Percentiles rank a stretch among this genome's conserved stretches.
phyloP scores from a whole-genome alignment of 2,113 vertebrate species.

The Podiceps cristatus region DNA sequence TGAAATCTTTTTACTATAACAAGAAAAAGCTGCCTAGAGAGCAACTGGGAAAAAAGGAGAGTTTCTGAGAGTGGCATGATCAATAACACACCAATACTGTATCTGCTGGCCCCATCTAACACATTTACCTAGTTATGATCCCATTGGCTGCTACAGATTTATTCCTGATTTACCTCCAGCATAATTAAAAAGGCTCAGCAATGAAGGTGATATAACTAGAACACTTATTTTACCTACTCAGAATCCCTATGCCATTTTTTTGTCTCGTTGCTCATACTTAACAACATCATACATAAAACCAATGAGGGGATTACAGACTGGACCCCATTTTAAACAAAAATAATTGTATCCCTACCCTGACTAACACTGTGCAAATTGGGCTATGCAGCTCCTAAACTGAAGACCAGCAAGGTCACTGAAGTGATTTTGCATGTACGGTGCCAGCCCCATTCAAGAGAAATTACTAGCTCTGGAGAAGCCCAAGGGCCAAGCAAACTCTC shows the following conservation, averaged over 20 bases:
- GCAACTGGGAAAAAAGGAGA: neutral
- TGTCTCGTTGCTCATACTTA: neutral
- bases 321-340: neutral
- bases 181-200: neutral
- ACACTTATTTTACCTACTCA: neutral
- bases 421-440: rapidly evolving
- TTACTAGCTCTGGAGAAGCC: neutral
- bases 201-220: neutral
- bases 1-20: neutral
- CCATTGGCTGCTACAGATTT: neutral
- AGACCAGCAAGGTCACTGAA: neutral
- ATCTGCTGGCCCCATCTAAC: neutral
- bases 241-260: neutral
- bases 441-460: neutral
- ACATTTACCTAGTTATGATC: neutral
- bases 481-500: neutral
- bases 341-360: neutral
- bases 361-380: neutral
- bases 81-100: neutral
- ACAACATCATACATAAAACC: neutral
- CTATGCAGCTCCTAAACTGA: neutral
- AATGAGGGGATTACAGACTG: neutral
- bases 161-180: neutral
- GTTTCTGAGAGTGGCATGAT: neutral
- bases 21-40: neutral